Conservation (phyloP, 2,888 invertebrate species). For the Eilema caniola region DNA sequence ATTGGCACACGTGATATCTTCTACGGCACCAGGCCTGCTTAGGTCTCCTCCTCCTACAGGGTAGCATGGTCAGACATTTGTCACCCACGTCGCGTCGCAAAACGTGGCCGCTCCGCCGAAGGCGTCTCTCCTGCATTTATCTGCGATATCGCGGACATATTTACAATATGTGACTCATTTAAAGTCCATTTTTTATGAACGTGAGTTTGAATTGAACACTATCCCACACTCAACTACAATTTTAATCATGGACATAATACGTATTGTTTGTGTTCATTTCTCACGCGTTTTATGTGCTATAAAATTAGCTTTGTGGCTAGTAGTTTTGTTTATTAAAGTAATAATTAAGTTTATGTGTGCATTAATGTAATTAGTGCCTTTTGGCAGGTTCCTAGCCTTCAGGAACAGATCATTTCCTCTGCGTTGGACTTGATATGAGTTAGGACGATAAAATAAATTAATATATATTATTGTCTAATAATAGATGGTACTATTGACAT, state of each 20-base stretch:
- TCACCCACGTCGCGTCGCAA: too few relatives aligned
- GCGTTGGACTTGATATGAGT: too few relatives aligned
- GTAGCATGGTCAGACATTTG: too few relatives aligned
- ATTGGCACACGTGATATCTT: too few relatives aligned
- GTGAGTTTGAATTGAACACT: background rate
- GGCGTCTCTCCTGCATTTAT: too few relatives aligned
- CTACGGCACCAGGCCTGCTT: too few relatives aligned
- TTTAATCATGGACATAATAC: conserved; percentile 9
- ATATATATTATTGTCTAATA: too few relatives aligned
- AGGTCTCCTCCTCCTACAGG: too few relatives aligned
- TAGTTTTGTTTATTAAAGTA: conserved; percentile 19
- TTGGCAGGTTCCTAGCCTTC: background rate
- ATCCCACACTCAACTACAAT: conserved; percentile 12
- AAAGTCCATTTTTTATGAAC: background rate
- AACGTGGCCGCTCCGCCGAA: too few relatives aligned
- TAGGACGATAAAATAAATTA: too few relatives aligned
- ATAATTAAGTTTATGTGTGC: conserved; percentile 13
- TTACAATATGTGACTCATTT: background rate
- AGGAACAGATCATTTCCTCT: background rate
- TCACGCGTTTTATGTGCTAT: conserved; percentile 19
- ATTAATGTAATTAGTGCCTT: background rate
- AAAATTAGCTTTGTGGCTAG: conserved; percentile 16
- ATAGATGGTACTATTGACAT: too few relatives aligned
- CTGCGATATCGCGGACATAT: background rate
- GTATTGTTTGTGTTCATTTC: conserved; percentile 11